Conservation (phyloP, 2,888 invertebrate species). For the Podotricha telesiphe region DNA sequence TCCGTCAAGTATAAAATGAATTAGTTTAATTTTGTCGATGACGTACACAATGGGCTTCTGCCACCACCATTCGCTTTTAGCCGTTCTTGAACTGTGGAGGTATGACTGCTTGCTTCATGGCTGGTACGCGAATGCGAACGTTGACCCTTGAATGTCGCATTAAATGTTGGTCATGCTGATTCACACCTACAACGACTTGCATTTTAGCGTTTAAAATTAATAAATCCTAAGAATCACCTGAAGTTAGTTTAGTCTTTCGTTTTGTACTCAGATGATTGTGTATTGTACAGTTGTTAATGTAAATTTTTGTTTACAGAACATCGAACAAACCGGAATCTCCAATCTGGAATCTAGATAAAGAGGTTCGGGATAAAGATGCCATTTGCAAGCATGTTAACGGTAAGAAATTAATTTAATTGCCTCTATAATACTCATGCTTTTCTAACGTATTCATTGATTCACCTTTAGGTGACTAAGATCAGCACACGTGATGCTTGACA, state of each 20-base stretch:
- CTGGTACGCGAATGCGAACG: constrained; percentile 61
- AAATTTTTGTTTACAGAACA: constrained; percentile 64
- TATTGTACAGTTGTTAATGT: background rate
- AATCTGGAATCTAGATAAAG: constrained; percentile 72
- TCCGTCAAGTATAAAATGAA: constrained; percentile 56
- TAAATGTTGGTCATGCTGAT: constrained; percentile 67
- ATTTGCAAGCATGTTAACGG: constrained; percentile 75
- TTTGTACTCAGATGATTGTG: background rate
- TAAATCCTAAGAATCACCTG: constrained; percentile 24
- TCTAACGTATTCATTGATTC: background rate
- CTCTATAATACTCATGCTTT: constrained; percentile 4
- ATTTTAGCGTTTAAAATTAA: constrained; percentile 33
- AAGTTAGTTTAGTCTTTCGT: background rate
- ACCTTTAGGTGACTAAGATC: background rate
- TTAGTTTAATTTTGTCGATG: constrained; percentile 72
- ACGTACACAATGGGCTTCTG: constrained; percentile 53
- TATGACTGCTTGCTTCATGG: constrained; percentile 43
- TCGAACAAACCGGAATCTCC: constrained; percentile 76
- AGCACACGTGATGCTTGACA: background rate
- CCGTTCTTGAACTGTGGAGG: constrained; percentile 65
- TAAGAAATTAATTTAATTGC: constrained; percentile 54
- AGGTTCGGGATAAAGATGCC: constrained; percentile 67
- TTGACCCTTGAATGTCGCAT: constrained; percentile 73
- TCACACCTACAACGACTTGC: constrained; percentile 54
- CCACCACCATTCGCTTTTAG: constrained; percentile 46